These are phyloP conservation scores for Amiota minor DNA, from an alignment of 2,888 invertebrate species.

Conservation along the genomic window DNA sequence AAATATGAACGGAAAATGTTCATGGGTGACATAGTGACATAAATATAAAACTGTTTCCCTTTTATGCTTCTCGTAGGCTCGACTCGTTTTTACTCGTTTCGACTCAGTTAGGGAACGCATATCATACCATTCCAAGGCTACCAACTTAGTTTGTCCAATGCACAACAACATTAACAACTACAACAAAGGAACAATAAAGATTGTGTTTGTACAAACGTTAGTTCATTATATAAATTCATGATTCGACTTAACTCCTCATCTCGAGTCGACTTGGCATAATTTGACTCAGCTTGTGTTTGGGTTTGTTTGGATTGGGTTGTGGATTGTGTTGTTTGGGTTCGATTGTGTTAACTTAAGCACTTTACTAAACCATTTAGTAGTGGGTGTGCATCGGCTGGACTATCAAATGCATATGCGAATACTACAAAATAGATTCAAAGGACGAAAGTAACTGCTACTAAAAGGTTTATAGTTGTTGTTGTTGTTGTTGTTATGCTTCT, in stretches of 20 bases:
- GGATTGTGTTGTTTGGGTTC: no score
- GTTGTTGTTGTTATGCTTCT: background rate
- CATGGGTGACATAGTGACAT: constrained; percentile 62
- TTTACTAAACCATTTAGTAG: constrained; percentile 23
- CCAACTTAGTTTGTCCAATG: background rate
- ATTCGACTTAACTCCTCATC: constrained; percentile 14
- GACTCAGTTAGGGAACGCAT: background rate
- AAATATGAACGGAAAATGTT: constrained; percentile 62
- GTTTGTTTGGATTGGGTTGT: background rate
- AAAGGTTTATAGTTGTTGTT: background rate
- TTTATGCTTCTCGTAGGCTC: constrained; percentile 44
- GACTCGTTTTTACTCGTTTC: background rate
- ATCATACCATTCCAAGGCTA: background rate
- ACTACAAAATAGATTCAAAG: background rate
- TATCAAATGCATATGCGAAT: background rate
- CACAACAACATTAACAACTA: background rate
- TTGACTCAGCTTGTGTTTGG: background rate
- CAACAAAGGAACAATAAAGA: background rate
- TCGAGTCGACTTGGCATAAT: no score
- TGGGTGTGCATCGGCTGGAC: background rate
- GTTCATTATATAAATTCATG: constrained; percentile 19
- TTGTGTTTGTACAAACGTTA: constrained; percentile 8
- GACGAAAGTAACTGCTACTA: background rate
- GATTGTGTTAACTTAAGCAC: background rate
- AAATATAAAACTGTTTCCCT: constrained; percentile 47